These are phyloP conservation scores for Tenrec ecaudatus DNA, from an alignment of 2,113 vertebrate genomes.

Conservation along the genomic window DNA sequence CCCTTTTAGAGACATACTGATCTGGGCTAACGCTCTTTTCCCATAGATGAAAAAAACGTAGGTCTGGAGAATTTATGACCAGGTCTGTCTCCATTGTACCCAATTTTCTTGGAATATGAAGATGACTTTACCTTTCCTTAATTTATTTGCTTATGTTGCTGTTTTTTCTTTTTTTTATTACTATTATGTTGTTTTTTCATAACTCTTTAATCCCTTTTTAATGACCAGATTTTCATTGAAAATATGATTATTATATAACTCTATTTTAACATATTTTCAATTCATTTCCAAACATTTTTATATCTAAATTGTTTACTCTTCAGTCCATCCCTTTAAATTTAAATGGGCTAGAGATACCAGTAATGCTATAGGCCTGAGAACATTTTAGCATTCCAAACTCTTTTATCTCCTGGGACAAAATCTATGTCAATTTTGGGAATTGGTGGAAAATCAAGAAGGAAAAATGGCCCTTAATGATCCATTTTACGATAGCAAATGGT, in stretches of 20 bases:
- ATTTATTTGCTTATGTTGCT: not conserved
- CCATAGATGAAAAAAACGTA: not conserved
- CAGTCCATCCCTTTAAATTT: not conserved
- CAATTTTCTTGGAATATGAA: not conserved
- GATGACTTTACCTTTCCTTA: not conserved
- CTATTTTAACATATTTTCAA: not conserved
- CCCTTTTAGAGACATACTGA: not conserved
- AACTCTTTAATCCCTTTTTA: not conserved
- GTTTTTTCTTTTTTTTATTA: no score
- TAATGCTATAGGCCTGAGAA: not conserved
- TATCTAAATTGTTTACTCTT: not conserved
- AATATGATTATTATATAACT: not conserved
- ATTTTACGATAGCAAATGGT: conserved; percentile 5
- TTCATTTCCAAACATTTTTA: not conserved
- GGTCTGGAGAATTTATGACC: not conserved
- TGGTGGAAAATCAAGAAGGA: not conserved
- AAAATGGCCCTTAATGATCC: not conserved
- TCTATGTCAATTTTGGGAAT: not conserved
- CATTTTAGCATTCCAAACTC: not conserved
- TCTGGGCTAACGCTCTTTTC: not conserved
- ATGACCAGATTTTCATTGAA: not conserved
- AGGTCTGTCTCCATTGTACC: not conserved
- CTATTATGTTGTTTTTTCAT: not conserved
- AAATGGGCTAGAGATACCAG: not conserved
- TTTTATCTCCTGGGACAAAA: not conserved